These are phyloP conservation scores for Pharmacophagus antenor DNA, from an alignment of 2,888 invertebrate species.

Conservation along the genomic window DNA sequence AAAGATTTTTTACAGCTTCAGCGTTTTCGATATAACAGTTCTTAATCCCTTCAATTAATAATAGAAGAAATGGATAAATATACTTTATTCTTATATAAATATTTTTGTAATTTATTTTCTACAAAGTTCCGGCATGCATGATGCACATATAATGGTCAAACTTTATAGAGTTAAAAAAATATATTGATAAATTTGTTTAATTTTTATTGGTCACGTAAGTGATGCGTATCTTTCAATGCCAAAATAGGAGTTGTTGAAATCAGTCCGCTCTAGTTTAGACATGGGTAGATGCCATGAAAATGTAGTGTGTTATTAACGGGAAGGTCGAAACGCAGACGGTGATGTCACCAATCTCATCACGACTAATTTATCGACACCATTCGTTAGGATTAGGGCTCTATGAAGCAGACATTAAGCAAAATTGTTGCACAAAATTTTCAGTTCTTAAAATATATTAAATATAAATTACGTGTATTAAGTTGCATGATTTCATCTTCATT, in stretches of 20 bases:
- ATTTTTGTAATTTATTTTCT: neutral
- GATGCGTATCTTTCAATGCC: constrained; percentile 41
- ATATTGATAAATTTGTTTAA: constrained; percentile 24
- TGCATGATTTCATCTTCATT: neutral
- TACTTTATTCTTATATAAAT: neutral
- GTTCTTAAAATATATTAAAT: neutral
- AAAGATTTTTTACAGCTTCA: too few species aligned
- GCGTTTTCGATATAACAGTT: too few species aligned
- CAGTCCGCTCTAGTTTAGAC: constrained; percentile 52
- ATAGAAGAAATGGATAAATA: too few species aligned
- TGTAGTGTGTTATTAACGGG: constrained; percentile 64
- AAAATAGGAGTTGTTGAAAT: constrained; percentile 56
- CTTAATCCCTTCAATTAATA: too few species aligned
- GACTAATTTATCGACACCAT: constrained; percentile 66
- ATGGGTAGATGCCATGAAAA: constrained; percentile 52
- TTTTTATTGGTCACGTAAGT: constrained; percentile 21
- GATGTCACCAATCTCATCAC: constrained; percentile 71
- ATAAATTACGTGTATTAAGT: neutral
- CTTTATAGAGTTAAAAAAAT: neutral
- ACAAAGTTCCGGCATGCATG: neutral
- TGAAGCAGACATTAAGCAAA: neutral
- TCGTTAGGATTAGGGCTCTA: constrained; percentile 60
- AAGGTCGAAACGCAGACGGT: constrained; percentile 64
- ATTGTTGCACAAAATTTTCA: neutral
- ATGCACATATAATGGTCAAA: neutral